Evolutionary conservation across 2,113 vertebrate species (phyloP).

Genomic region (Rana temporaria): DNA sequence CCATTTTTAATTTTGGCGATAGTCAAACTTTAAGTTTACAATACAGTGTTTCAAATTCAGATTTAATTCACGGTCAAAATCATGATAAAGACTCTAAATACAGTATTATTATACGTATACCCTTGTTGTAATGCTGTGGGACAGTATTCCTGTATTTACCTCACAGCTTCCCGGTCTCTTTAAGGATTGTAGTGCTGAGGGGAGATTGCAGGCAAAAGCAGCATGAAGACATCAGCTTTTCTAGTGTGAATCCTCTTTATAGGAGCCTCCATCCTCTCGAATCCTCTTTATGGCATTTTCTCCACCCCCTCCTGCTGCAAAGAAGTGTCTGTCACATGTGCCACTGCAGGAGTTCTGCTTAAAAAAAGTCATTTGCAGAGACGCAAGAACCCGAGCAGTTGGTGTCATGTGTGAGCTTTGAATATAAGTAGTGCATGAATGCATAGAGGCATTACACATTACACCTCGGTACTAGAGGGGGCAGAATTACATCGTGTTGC

Average conservation of each 20-base stretch:
- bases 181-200: slow-evolving; percentile 23
- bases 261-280: slow-evolving; percentile 26
- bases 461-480: slow-evolving; percentile 44
- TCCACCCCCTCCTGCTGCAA: slow-evolving; percentile 40
- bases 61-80: no score
- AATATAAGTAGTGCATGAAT: slow-evolving; percentile 47
- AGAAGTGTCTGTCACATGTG: slow-evolving; percentile 43
- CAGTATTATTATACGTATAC: no score
- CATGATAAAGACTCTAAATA: no score
- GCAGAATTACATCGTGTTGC: slow-evolving; percentile 36
- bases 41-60: no score
- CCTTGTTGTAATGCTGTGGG: background rate
- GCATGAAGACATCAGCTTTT: slow-evolving; percentile 42
- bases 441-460: slow-evolving; percentile 29
- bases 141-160: background rate
- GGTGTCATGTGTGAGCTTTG: slow-evolving; percentile 41
- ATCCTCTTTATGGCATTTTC: slow-evolving; percentile 40
- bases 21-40: no score
- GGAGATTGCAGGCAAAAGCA: slow-evolving; percentile 19
- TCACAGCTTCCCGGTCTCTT: background rate
- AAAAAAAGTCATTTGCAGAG: slow-evolving; percentile 41
- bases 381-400: slow-evolving; percentile 21
- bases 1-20: no score
- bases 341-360: slow-evolving; percentile 44
- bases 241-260: slow-evolving; percentile 35